These are phyloP conservation scores for Pipistrellus kuhlii DNA, from an alignment of 2,797 vertebrate genomes.

Conservation along the genomic window DNA sequence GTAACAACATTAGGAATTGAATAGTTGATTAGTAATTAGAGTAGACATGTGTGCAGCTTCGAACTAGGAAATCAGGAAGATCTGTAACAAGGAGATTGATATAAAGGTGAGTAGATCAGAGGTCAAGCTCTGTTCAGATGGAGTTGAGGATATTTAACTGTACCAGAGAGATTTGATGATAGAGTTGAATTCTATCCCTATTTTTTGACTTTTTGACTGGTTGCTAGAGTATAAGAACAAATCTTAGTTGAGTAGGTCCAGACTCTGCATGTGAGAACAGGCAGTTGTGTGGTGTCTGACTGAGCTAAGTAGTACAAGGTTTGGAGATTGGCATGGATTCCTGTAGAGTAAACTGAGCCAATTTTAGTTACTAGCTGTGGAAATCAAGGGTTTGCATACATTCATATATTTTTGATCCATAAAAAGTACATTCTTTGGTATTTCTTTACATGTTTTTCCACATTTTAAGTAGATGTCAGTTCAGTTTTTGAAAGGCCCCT, in stretches of 20 bases:
- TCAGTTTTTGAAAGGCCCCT: slow-evolving; percentile 38
- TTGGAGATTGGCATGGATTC: slow-evolving; percentile 27
- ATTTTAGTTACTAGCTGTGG: slow-evolving; percentile 55
- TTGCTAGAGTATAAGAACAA: slow-evolving; percentile 52
- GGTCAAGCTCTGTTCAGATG: not conserved
- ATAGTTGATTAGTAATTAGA: slow-evolving; percentile 13
- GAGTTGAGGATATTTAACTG: not conserved
- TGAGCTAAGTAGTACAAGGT: slow-evolving; percentile 42
- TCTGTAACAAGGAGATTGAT: not conserved
- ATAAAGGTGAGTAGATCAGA: not conserved
- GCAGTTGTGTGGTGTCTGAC: slow-evolving; percentile 68
- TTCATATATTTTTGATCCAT: not conserved
- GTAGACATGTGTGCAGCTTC: not conserved
- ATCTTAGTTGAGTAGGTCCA: slow-evolving; percentile 41
- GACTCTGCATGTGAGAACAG: slow-evolving; percentile 60
- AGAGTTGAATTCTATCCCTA: not conserved
- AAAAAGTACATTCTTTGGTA: slow-evolving; percentile 59
- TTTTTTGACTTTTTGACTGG: slow-evolving; percentile 31
- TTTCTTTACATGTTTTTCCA: slow-evolving; percentile 49
- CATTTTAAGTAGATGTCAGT: slow-evolving; percentile 49
- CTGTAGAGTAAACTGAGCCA: slow-evolving; percentile 56
- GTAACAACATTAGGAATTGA: slow-evolving; percentile 5
- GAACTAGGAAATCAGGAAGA: slow-evolving; percentile 1
- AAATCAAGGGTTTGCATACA: slow-evolving; percentile 44
- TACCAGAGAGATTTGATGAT: slow-evolving; percentile 12